Evolutionary conservation across 1,140 invertebrate genomes (phyloP), one percentile per base, ranked within the genome.

Genomic region (Holcopasites calliopsidis): DNA sequence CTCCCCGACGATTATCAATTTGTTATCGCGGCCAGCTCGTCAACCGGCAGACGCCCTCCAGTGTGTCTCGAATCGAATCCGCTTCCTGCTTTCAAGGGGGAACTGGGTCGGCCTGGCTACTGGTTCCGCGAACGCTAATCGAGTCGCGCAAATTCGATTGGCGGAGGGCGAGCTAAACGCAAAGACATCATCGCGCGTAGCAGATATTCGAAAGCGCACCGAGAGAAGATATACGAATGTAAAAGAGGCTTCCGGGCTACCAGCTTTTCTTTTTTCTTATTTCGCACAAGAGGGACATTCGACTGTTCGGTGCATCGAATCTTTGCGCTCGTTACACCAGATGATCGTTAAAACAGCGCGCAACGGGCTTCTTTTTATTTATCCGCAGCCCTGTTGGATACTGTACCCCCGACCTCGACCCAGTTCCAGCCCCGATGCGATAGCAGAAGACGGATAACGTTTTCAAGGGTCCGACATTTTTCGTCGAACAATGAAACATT

Each of bases 1-100:
- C 58, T 74, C 28, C 3, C 55, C 23, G 54, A 23, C 54, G 64
- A 75, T 75, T 69, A 69, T 68, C 73, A 60, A 75, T 75, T 66
- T 68, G 28, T 50, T 50, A 38, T 58, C 52, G 72, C 23, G 6
- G 64, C 40, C 18, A 33, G 55, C 42, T 44, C 13, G 31, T 70
- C 42, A 40, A 18, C 38, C 61, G 40, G 6, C 69, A 18, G 23
- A 62, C 52, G 40, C 62, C 40, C 71, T 31, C 61, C 2, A 28
- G 16, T 4, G n/a, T n/a, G 7, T 8, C 26, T 55, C 31, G 44
- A 21, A 33, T 35, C 26, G 49, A 31, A 55, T 55, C 49, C 40
- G 40, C 40, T 66, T 74, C 61, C 49, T 44, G 61, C 55, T 65
- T 50, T 55, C 49, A 11, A 10, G 16, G 18, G 0, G 31, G 21